Evolutionary conservation across 2,888 invertebrate species (phyloP), one percentile per base, ranked within the genome.

Genomic region (Norana najaformis): DNA sequence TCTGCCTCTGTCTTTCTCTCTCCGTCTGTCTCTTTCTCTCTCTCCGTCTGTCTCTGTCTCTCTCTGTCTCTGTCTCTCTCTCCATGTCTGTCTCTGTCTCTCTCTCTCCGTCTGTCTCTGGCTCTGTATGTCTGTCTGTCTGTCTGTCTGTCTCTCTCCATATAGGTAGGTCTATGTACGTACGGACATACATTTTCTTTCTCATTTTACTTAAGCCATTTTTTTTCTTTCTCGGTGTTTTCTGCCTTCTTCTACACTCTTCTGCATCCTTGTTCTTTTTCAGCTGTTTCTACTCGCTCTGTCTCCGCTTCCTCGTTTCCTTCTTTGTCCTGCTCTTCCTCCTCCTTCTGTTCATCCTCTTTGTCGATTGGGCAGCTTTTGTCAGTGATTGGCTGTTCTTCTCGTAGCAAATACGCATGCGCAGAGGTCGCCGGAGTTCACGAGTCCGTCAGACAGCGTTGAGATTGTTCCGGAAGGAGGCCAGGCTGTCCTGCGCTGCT

Each of bases 401-500:
- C 0, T 18, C 37, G 20, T 37, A 85, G 85, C 18, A 35, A 85
- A 85, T 37, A 35, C 85, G 85, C 85, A 85, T 85, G 85, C 36
- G 85, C 85, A 85, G 36, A 23, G 34, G 85, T 23, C 13, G 30
- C 85, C 85, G 1, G 20, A 36, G 36, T 85, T 85, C 85, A 85
- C 16, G 20, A 16, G 37, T 37, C 85, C 35, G 16, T 36, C 85
- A 1, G 85, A 85, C 36, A n/a, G 20, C 85, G 37, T 85, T 37
- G 85, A 85, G 37, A 85, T 85, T 6, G 85, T 85, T 85, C 85
- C 85, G 11, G 85, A 85, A 35, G 85, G 85, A 35, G 37, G 85
- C 23, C 20, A 85, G 36, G 85, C 85, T 37, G 85, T 85, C 14
- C 85, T 85, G 18, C 85, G 85, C 37, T 85, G 85, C 34, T 85